A percentile compares a stretch with the other conserved stretches of the same genome.
These are phyloP conservation scores for Lepidurus apus DNA, from an alignment of 1,140 invertebrate genomes.

Conservation along the genomic window DNA sequence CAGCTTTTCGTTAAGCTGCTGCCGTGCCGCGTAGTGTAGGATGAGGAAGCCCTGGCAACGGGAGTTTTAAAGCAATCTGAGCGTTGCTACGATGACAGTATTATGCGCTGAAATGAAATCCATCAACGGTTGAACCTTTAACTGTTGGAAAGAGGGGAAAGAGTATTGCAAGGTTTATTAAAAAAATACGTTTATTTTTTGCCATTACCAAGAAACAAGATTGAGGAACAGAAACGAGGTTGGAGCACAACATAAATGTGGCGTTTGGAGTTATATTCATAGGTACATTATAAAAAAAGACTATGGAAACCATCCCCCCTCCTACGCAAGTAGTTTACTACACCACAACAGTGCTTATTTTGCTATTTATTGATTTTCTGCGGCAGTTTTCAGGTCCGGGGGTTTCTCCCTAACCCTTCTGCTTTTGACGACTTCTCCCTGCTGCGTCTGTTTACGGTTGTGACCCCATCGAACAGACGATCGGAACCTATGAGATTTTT, in stretches of 20 bases:
- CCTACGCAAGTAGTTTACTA: too few relatives aligned
- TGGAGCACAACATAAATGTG: too few relatives aligned
- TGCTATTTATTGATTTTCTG: not conserved
- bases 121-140: not conserved
- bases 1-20: not conserved
- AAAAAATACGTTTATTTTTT: too few relatives aligned
- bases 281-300: too few relatives aligned
- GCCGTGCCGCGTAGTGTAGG: not conserved
- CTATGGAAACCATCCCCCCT: too few relatives aligned
- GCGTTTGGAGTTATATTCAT: too few relatives aligned
- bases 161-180: not conserved
- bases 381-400: not conserved
- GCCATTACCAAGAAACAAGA: too few relatives aligned
- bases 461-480: not conserved
- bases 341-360: constrained; percentile 16
- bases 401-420: not conserved
- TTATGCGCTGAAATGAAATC: not conserved
- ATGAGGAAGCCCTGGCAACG: not conserved
- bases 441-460: not conserved
- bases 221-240: too few relatives aligned
- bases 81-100: not conserved
- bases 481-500: too few relatives aligned
- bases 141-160: not conserved
- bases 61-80: not conserved
- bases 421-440: not conserved